These are phyloP conservation scores for Eremophila alpestris DNA, from an alignment of 2,797 vertebrate genomes.

Conservation along the genomic window DNA sequence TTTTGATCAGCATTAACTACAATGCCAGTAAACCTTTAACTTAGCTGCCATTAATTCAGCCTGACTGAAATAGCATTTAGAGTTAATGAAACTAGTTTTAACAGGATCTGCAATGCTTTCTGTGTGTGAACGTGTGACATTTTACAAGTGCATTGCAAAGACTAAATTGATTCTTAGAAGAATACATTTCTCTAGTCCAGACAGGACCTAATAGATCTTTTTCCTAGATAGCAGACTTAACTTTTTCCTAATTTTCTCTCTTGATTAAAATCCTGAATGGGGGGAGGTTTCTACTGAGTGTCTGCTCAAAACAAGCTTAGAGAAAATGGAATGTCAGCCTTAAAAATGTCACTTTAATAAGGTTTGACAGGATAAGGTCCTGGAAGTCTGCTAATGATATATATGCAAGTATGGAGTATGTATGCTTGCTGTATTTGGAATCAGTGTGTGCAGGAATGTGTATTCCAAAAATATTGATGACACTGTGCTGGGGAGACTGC, in stretches of 20 bases:
- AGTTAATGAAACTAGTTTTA: conserved; percentile 58
- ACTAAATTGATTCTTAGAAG: conserved; percentile 64
- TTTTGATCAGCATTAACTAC: conserved; percentile 10
- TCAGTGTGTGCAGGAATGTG: neutral
- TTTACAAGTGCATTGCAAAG: conserved; percentile 49
- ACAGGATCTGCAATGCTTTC: conserved; percentile 45
- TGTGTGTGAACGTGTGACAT: conserved; percentile 41
- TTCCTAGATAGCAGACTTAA: conserved; percentile 48
- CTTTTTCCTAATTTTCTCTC: conserved; percentile 66
- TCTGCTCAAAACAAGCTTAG: conserved; percentile 31
- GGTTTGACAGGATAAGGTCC: conserved; percentile 28
- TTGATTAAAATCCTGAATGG: conserved; percentile 61
- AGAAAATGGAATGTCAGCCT: conserved; percentile 60
- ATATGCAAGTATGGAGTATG: neutral
- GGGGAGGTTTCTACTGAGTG: conserved; percentile 28
- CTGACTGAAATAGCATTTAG: conserved; percentile 20
- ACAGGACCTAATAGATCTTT: conserved; percentile 56
- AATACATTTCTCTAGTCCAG: conserved; percentile 56
- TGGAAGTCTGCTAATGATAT: conserved; percentile 1
- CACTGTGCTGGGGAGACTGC: neutral
- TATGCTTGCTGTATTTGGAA: neutral
- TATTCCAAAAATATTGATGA: neutral
- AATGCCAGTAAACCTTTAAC: conserved; percentile 9
- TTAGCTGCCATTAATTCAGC: conserved; percentile 23
- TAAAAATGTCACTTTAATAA: conserved; percentile 54